Evolutionary conservation across 2,113 vertebrate genomes (phyloP).

Genomic region (Bettongia penicillata): DNA sequence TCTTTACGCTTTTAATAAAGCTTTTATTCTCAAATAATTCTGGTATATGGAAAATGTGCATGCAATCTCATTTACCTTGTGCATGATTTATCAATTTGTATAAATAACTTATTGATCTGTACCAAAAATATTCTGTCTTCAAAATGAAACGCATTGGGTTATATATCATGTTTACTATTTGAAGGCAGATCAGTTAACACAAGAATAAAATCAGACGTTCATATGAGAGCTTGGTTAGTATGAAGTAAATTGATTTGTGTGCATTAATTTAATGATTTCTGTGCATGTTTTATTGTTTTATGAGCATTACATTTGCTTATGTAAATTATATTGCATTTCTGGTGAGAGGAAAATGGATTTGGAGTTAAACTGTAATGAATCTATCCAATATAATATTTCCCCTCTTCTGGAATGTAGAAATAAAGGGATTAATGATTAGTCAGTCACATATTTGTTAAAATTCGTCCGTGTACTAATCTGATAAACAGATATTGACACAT

Average conservation of each 20-base stretch:
- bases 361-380: conserved; percentile 69
- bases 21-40: background rate
- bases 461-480: background rate
- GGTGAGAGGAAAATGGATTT: conserved; percentile 66
- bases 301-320: conserved; percentile 56
- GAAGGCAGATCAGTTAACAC: conserved; percentile 63
- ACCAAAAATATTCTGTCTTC: background rate
- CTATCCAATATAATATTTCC: conserved; percentile 31
- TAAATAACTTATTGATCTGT: background rate
- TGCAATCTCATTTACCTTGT: background rate
- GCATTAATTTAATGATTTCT: conserved; percentile 64
- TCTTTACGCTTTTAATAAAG: no score
- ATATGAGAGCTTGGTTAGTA: conserved; percentile 57
- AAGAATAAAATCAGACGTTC: conserved; percentile 52
- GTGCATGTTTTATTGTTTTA: conserved; percentile 69
- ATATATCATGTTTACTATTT: conserved; percentile 58
- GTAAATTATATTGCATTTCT: conserved; percentile 66
- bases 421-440: background rate
- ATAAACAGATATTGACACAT: background rate
- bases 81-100: conserved; percentile 14
- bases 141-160: background rate
- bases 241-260: conserved; percentile 67
- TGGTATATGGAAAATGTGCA: background rate
- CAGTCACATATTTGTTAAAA: background rate
- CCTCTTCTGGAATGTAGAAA: conserved; percentile 21